Conservation (phyloP, 2,888 invertebrate species). For the Noctua janthe region DNA sequence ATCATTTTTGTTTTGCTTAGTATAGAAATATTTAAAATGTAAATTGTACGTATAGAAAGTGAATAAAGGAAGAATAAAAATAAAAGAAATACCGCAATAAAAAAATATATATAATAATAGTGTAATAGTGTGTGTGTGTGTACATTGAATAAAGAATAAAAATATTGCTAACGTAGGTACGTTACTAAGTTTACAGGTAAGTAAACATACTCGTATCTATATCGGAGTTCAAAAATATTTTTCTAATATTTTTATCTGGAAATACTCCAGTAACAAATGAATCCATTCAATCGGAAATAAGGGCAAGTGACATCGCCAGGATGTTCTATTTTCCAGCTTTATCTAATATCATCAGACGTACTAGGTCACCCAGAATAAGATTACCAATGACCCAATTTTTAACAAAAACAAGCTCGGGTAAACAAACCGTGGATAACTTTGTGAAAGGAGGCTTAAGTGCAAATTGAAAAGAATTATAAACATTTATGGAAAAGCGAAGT, state of each 20-base stretch:
- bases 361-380: conserved; percentile 32
- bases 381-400: conserved; percentile 54
- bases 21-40: too few relatives aligned
- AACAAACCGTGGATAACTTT: conserved; percentile 72
- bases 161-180: too few relatives aligned
- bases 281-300: conserved; percentile 42
- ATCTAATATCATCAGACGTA: conserved; percentile 26
- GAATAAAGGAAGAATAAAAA: too few relatives aligned
- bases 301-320: conserved; percentile 23
- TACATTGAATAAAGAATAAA: too few relatives aligned
- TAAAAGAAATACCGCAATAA: too few relatives aligned
- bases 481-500: conserved; percentile 57
- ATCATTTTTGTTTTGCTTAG: too few relatives aligned
- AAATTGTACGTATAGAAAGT: too few relatives aligned
- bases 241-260: neutral
- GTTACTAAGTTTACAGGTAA: neutral
- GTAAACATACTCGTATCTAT: neutral
- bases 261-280: conserved; percentile 30
- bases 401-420: conserved; percentile 58
- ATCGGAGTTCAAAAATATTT: neutral
- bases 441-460: conserved; percentile 69
- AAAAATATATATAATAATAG: too few relatives aligned
- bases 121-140: too few relatives aligned
- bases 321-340: conserved; percentile 19
- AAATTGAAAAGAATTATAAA: conserved; percentile 75